These are phyloP conservation scores for Hippocampus kuda DNA, from an alignment of 2,797 vertebrate species.

Conservation along the genomic window DNA sequence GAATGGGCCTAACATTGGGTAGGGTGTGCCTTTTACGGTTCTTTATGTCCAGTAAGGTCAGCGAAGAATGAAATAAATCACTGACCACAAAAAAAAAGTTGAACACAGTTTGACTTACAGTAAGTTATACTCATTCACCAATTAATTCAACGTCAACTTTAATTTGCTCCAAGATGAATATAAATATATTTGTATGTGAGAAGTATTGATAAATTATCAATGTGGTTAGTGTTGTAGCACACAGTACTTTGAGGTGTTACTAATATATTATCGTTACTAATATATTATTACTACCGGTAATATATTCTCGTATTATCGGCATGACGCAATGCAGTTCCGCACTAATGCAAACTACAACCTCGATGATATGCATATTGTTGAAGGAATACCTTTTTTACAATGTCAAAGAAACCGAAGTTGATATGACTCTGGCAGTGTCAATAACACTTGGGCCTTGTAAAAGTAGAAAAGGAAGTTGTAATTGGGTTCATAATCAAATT, in stretches of 20 bases:
- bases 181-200: background rate
- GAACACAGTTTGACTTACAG: background rate
- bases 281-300: background rate
- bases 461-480: background rate
- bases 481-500: background rate
- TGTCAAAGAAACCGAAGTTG: too few species aligned
- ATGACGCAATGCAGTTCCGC: background rate
- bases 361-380: background rate
- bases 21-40: conserved; percentile 38
- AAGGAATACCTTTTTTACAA: background rate
- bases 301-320: background rate
- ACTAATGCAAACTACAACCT: background rate
- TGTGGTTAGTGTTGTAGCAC: background rate
- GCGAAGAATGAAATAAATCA: conserved; percentile 55
- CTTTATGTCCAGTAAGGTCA: conserved; percentile 54
- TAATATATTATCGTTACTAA: background rate
- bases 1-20: conserved; percentile 39
- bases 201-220: background rate
- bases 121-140: background rate
- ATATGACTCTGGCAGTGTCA: background rate
- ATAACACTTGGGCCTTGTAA: background rate
- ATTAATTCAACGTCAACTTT: background rate
- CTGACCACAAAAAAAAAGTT: background rate
- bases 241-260: background rate
- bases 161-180: background rate